Conservation (phyloP, 1,140 invertebrate species). For the Aphidius gifuensis region DNA sequence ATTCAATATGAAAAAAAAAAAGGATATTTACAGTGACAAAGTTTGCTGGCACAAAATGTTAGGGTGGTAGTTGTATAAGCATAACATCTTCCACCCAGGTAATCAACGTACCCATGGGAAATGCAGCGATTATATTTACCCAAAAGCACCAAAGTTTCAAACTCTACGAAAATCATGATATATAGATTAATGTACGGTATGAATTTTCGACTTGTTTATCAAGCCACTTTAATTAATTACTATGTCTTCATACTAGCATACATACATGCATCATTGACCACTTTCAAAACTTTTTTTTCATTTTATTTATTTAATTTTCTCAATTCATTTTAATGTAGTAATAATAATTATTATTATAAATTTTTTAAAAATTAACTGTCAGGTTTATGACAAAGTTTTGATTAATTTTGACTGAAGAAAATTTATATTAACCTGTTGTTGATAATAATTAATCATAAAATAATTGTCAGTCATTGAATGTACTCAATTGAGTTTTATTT, state of each 20-base stretch:
- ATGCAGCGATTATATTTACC: constrained; percentile 38
- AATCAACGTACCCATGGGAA: constrained; percentile 30
- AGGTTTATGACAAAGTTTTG: no score
- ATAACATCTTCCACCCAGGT: not conserved
- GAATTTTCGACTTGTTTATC: constrained; percentile 27
- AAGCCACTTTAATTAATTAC: constrained; percentile 44
- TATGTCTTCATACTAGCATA: constrained; percentile 30
- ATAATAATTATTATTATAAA: not conserved
- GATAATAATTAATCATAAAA: no score
- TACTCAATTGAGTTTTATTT: no score
- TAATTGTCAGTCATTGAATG: no score
- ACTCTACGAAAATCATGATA: constrained; percentile 17
- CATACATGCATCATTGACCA: not conserved
- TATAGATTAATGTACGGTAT: not conserved
- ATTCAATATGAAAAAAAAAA: no score
- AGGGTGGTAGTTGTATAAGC: no score
- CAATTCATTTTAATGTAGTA: not conserved
- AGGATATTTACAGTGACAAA: no score
- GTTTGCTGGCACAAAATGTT: no score
- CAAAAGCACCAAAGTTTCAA: constrained; percentile 31
- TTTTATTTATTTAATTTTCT: no score
- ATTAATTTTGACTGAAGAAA: no score
- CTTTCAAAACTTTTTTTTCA: not conserved
- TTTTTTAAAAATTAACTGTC: not conserved
- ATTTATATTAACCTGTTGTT: no score